phyloP scores from a whole-genome alignment of 2,113 vertebrate species.

The Serinus canaria region DNA sequence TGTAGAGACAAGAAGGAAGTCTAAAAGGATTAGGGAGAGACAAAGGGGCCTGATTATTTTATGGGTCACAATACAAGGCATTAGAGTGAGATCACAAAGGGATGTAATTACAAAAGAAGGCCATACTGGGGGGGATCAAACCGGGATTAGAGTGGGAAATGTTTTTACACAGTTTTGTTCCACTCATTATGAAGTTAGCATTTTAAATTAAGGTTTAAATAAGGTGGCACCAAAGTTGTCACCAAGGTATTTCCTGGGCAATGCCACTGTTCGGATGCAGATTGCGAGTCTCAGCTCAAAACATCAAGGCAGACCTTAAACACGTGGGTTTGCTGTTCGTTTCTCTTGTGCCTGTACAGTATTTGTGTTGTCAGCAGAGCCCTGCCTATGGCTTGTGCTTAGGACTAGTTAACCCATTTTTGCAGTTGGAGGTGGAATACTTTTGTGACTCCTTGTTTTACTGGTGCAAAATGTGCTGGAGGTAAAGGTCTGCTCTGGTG shows the following conservation, averaged over 20 bases:
- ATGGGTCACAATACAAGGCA: slow-evolving; percentile 74
- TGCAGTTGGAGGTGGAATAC: background rate
- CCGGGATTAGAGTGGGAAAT: slow-evolving; percentile 67
- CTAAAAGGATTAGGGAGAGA: slow-evolving; percentile 73
- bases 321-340: background rate
- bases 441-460: background rate
- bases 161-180: slow-evolving; percentile 70
- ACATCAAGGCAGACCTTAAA: background rate
- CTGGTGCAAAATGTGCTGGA: background rate
- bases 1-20: slow-evolving; percentile 68
- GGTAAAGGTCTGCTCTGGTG: background rate
- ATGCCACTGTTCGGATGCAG: background rate
- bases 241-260: slow-evolving; percentile 52
- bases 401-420: background rate
- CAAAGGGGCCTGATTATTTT: slow-evolving; percentile 72
- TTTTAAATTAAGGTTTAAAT: slow-evolving; percentile 67
- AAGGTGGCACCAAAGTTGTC: slow-evolving; percentile 62
- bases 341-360: background rate
- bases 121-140: slow-evolving; percentile 63
- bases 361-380: background rate
- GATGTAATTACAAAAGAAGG: slow-evolving; percentile 73
- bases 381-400: background rate
- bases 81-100: slow-evolving; percentile 71
- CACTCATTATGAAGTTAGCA: slow-evolving; percentile 70
- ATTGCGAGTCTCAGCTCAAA: background rate